These are phyloP conservation scores for Volucella inflata DNA, from an alignment of 2,888 invertebrate genomes.

Conservation along the genomic window DNA sequence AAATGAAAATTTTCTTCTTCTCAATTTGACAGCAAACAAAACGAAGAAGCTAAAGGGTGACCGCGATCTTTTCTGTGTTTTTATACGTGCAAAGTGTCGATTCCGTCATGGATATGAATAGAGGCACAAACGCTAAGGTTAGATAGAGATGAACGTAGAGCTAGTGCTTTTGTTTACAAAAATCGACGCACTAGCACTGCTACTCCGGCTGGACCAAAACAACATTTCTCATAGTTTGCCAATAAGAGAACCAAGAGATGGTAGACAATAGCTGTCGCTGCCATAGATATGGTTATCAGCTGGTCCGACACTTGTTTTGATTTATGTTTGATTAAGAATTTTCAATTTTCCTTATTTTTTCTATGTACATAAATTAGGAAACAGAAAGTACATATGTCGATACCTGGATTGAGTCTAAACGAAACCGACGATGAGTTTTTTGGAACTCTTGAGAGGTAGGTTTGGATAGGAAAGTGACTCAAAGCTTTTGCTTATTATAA, in stretches of 20 bases:
- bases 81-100: background rate
- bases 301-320: slow-evolving; percentile 31
- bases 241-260: background rate
- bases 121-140: background rate
- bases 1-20: slow-evolving; percentile 13
- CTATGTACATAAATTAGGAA: background rate
- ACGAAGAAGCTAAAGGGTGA: slow-evolving; percentile 37
- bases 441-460: slow-evolving; percentile 74
- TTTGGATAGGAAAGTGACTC: background rate
- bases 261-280: background rate
- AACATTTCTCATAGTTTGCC: background rate
- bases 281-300: background rate
- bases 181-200: slow-evolving; percentile 28
- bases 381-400: slow-evolving; percentile 13
- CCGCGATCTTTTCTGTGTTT: slow-evolving; percentile 19
- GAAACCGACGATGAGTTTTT: slow-evolving; percentile 77
- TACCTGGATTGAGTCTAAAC: slow-evolving; percentile 12
- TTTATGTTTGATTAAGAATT: background rate
- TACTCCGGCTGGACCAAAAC: background rate
- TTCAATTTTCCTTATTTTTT: slow-evolving; percentile 2
- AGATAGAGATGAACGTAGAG: slow-evolving; percentile 1
- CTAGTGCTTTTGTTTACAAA: slow-evolving; percentile 50
- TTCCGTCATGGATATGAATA: background rate
- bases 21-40: slow-evolving; percentile 51
- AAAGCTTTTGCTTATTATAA: background rate